Evolutionary conservation across 2,888 invertebrate species (phyloP), one percentile per base, ranked within the genome.

Genomic region (Hemicrepidius hirtus): DNA sequence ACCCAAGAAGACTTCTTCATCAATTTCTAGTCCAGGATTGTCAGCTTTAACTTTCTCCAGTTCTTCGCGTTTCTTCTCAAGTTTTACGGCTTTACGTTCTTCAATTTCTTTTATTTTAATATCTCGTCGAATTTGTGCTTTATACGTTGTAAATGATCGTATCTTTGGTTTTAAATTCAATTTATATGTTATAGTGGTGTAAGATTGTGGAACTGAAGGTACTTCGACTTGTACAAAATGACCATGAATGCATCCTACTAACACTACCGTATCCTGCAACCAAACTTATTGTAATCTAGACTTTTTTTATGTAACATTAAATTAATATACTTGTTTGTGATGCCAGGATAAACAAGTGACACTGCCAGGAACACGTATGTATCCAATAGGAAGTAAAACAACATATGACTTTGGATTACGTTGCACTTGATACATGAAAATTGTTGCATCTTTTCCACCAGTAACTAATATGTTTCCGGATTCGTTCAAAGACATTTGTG

Each of bases 341-440:
- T 91, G 91, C 94, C 95, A 95, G 10, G 90, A 89, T 81, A 95
- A 88, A 79, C 87, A 92, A 1, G 89, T 90, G 0, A 93, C 90
- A 53, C 88, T 86, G 50, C 91, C 92, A 0, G 90, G 89, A 0
- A 92, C 88, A 64, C 88, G 87, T 12, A 94, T 87, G 76, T 90
- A 94, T 0, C 95, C 95, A 44, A 95, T 88, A 16, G 93, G 92
- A 6, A 87, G 79, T 57, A 95, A 78, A 0, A 80, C 80, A 0
- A 86, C 81, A 64, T 89, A 87, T 18, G 86, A 85, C 0, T 80
- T 75, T 10, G 84, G 82, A 0, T 78, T 73, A 0, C 50, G 60
- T 49, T 80, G 65, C 16, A 94, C 75, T 35, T 86, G 82, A 80
- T 92, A 93, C 66, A 93, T 86, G 79, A 95, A 95, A 76, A 94